Conservation (phyloP, 2,888 invertebrate species). For the Malthinus flaveolus region DNA sequence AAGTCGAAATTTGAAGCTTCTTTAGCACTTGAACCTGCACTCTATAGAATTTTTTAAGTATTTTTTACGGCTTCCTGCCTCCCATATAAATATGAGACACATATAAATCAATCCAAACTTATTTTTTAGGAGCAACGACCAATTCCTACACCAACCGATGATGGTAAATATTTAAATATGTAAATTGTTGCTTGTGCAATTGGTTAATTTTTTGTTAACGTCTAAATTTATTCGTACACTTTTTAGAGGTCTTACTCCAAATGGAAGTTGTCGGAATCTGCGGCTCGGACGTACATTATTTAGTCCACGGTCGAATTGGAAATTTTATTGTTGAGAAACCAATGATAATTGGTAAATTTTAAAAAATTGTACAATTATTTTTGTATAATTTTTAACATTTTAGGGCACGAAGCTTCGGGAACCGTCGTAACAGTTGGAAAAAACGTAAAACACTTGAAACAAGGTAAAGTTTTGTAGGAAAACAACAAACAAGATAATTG, state of each 20-base stretch:
- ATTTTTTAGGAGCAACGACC: constrained; percentile 76
- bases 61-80: no score
- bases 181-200: no score
- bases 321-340: constrained; percentile 79
- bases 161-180: constrained; percentile 61
- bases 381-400: constrained; percentile 60
- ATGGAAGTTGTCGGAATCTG: constrained; percentile 92
- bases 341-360: constrained; percentile 77
- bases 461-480: constrained; percentile 52
- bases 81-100: no score
- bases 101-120: no score
- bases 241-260: constrained; percentile 74
- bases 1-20: no score
- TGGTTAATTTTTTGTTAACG: no score
- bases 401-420: constrained; percentile 92
- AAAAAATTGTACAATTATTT: not conserved
- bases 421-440: constrained; percentile 75
- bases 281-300: constrained; percentile 89
- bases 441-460: constrained; percentile 68
- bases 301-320: constrained; percentile 78
- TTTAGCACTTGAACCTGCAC: no score
- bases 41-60: no score
- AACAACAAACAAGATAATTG: no score
- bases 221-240: not conserved
- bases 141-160: constrained; percentile 73